Evolutionary conservation across 2,888 invertebrate species (phyloP).

Genomic region (Aphrophora alni): DNA sequence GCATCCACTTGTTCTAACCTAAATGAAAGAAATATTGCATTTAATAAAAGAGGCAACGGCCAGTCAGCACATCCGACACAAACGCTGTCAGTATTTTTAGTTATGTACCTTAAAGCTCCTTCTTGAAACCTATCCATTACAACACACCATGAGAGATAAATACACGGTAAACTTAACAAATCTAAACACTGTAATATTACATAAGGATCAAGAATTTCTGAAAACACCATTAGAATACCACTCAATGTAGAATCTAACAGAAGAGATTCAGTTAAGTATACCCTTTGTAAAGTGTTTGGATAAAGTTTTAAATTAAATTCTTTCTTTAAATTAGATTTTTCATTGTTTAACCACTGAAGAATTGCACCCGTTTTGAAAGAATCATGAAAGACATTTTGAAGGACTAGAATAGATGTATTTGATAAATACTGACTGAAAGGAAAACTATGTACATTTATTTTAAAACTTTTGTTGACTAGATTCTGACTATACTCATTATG

Average conservation of each 20-base stretch:
- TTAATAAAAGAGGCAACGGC: conserved; percentile 54
- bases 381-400: conserved; percentile 47
- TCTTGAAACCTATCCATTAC: conserved; percentile 52
- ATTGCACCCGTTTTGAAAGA: conserved; percentile 45
- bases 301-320: conserved; percentile 39
- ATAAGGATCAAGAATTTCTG: conserved; percentile 51
- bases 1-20: conserved; percentile 52
- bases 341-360: conserved; percentile 43
- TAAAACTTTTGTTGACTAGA: conserved; percentile 31
- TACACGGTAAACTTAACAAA: conserved; percentile 48
- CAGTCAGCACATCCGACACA: conserved; percentile 55
- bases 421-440: conserved; percentile 51
- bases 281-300: conserved; percentile 44
- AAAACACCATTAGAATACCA: conserved; percentile 55
- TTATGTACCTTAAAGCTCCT: conserved; percentile 51
- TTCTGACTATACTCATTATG: conserved; percentile 17
- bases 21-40: conserved; percentile 52
- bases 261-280: conserved; percentile 45
- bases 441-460: conserved; percentile 42
- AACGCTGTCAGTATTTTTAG: conserved; percentile 50
- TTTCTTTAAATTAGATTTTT: conserved; percentile 24
- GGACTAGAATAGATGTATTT: conserved; percentile 45
- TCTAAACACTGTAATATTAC: conserved; percentile 50
- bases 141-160: conserved; percentile 51
- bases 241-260: conserved; percentile 56